Evolutionary conservation across 2,888 invertebrate species (phyloP), one percentile per base, ranked within the genome.

Genomic region (Glomeris marginata): DNA sequence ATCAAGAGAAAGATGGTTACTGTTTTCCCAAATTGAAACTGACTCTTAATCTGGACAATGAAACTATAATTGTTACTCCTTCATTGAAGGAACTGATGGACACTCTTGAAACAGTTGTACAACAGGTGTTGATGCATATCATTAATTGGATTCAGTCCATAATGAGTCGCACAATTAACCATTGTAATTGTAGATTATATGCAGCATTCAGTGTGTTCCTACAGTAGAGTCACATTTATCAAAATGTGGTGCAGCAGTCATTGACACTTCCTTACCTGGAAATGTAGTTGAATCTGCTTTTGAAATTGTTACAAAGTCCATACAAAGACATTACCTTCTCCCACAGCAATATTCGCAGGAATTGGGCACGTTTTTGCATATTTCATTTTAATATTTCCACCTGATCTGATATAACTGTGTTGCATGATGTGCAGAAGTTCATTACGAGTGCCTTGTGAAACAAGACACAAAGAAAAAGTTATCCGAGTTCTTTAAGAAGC

Each of bases 171-270:
- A n/a, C n/a, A n/a, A n/a, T n/a, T n/a, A n/a, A n/a, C n/a, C n/a
- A n/a, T n/a, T n/a, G n/a, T n/a, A n/a, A n/a, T n/a, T n/a, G 18
- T 36, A 47, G 47, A 33, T 47, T 10, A 16, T 28, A 10, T 21
- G 8, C 11, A 40, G 40, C n/a, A n/a, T 47, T 6, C 20, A 13
- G 18, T n/a, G 28, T n/a, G 28, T 47, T 40, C 47, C 47, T 6
- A 47, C 47, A 13, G 40, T 47, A 10, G 47, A 47, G 20, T 47
- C 47, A 15, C 40, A 41, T 38, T 21, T 47, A n/a, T 47, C 47
- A 2, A 41, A 28, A 22, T 22, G 41, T 13, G 38, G 40, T 22
- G 47, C 40, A 13, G 13, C 41, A n/a, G 40, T 47, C 40, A 47
- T 47, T 38, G 47, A 38, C 6, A 40, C 40, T 11, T 15, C n/a